Base-by-base conservation (phyloP, 2,113 vertebrate genomes). In the Cephalopholis sonnerati region DNA sequence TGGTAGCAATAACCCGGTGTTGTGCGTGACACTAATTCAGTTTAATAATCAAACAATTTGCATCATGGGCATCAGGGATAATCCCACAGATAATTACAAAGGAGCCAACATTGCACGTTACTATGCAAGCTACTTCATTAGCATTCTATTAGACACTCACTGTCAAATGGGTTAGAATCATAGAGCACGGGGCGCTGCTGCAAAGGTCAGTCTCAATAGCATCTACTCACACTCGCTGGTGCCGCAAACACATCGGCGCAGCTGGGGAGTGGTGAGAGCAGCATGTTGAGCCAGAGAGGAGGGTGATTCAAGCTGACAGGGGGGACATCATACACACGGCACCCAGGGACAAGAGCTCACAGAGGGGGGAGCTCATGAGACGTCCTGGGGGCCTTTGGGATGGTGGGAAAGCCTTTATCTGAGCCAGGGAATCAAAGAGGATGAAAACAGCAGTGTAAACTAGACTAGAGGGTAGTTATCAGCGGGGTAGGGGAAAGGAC, bases 111-210 rank as follows among this genome's bases (percentile, higher is more conserved):
- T 51, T 74, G 57, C 77, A 20, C 9, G 76, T 73, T 76, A 24
- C 83, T 41, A 51, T 36, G 83, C 79, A 29, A 68, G 77, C 68
- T 24, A 15, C 78, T 87, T 91, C 82, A 91, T 94, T 94, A 91
- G 79, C 84, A 92, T 94, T 91, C 89, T 57, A 27, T 69, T 62
- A 79, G 85, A 71, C 51, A 55, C 25, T 83, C 77, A 48, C 93
- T 90, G 92, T 93, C 92, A 90, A 87, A 85, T 53, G 84, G 89
- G 90, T 90, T 91, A 88, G 88, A 87, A 88, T 93, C 92, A 87
- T 63, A 77, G 87, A 80, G 92, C 77, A 57, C 64, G 25, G 81
- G 84, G 76, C 62, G 66, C 77, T 24, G 74, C 89, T 70, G 82
- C 84, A 92, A 93, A 93, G 91, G 92, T 94, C 91, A 90, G 69